phyloP scores from a whole-genome alignment of 2,797 vertebrate genomes.

The Chrysolophus pictus region DNA sequence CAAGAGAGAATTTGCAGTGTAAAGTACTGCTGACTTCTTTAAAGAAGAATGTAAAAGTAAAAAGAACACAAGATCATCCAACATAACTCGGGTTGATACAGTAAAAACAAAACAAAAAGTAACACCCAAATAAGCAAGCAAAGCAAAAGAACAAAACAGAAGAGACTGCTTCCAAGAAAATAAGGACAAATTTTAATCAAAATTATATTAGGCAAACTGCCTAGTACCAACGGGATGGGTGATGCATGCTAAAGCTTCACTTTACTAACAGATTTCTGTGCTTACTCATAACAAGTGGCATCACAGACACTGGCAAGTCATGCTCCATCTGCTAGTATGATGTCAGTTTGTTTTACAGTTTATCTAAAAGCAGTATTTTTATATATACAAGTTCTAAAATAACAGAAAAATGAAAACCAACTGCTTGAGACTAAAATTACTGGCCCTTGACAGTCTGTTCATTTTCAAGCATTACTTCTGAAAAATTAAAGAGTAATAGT shows the following conservation, averaged over 20 bases:
- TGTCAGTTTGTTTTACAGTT: background rate
- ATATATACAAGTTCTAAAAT: background rate
- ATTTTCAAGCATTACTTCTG: background rate
- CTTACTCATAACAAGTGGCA: background rate
- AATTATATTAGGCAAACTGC: background rate
- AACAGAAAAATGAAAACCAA: background rate
- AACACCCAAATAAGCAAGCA: background rate
- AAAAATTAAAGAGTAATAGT: background rate
- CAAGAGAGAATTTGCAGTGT: background rate
- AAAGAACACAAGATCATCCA: background rate
- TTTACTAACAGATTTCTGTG: background rate
- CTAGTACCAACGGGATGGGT: no score
- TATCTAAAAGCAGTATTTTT: background rate
- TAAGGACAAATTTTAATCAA: background rate
- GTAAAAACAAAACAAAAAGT: background rate
- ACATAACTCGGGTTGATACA: no score
- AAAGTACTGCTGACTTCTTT: background rate
- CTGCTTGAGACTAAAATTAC: rapidly evolving
- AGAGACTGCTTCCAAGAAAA: background rate
- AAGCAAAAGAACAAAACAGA: background rate
- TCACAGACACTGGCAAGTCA: background rate
- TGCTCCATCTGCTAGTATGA: background rate
- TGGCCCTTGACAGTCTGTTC: background rate
- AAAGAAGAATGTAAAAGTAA: background rate
- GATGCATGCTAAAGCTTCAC: background rate